Evolutionary conservation across 2,113 vertebrate species (phyloP).

Genomic region (Lates calcarifer): DNA sequence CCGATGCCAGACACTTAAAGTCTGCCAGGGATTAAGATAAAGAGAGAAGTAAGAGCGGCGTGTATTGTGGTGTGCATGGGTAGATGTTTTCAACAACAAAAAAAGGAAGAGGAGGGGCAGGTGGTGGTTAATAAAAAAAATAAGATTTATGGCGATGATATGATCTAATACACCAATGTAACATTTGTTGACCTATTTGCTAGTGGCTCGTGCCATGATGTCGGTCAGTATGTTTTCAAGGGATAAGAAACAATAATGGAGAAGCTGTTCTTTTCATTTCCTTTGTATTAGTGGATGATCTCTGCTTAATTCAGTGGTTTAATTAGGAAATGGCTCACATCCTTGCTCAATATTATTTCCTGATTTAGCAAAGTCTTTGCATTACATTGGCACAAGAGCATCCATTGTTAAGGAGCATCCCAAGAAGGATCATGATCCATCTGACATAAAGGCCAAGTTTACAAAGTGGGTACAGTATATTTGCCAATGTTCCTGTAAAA

Average conservation of each 20-base stretch:
- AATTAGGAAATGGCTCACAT: conserved; percentile 73
- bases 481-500: conserved; percentile 22
- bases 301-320: conserved; percentile 73
- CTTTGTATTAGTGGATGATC: conserved; percentile 77
- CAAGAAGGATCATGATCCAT: conserved; percentile 11
- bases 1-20: conserved; percentile 86
- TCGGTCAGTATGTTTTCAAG: conserved; percentile 74
- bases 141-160: conserved; percentile 66
- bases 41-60: conserved; percentile 82
- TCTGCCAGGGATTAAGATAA: conserved; percentile 86
- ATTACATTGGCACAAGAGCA: neutral
- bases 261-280: conserved; percentile 80
- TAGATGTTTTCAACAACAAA: conserved; percentile 70
- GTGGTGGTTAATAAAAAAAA: conserved; percentile 57
- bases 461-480: neutral
- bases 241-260: conserved; percentile 73
- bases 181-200: conserved; percentile 78
- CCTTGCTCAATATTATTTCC: conserved; percentile 26
- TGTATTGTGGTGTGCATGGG: conserved; percentile 67
- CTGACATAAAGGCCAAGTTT: conserved; percentile 18
- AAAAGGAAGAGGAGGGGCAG: conserved; percentile 65
- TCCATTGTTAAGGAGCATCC: conserved; percentile 10
- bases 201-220: conserved; percentile 67
- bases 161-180: conserved; percentile 71
- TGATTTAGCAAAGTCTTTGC: conserved; percentile 36